Evolutionary conservation across 2,113 vertebrate species (phyloP), one percentile per base, ranked within the genome.

Genomic region (Ornithorhynchus anatinus): DNA sequence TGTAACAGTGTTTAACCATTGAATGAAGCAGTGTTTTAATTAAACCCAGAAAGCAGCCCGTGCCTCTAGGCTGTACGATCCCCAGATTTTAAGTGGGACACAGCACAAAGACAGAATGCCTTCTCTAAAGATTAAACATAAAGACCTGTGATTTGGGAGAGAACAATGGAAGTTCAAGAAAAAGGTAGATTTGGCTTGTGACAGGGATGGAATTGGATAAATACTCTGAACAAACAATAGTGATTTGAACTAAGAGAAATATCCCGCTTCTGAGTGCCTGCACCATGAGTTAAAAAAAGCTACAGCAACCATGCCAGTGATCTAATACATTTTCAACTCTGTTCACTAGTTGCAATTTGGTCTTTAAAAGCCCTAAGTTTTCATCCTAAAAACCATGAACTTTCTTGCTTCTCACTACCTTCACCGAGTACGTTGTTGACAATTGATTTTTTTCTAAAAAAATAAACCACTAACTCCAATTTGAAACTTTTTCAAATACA

Each of bases 281-380:
- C 19, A 70, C 44, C n/a, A 20, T 39, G 8, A 31, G 32, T 50
- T 11, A 35, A 74, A 64, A 69, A 74, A 64, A 69, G 19, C 17
- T 51, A 7, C 22, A 48, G 31, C 16, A 48, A 66, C 43, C 45
- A 1, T 14, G 9, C n/a, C 43, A 59, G 2, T 38, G 38, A 56
- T 8, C 20, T n/a, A 36, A 45, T 48, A 16, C 22, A 53, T 57
- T 64, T 53, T 60, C 6, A 39, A 43, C 19, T 3, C 9, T 12
- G 42, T 45, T n/a, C 65, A 38, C 54, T 36, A 15, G 17, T 60
- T 9, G 9, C 31, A 51, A 71, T 39, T 69, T 20, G 52, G 33
- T 59, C 25, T 56, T 27, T 43, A 75, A 75, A 77, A 65, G 16
- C 2, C 42, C 50, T 23, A n/a, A n/a, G n/a, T n/a, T n/a, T n/a